phyloP scores from a whole-genome alignment of 2,113 vertebrate species.

The Puffinus mauretanicus region DNA sequence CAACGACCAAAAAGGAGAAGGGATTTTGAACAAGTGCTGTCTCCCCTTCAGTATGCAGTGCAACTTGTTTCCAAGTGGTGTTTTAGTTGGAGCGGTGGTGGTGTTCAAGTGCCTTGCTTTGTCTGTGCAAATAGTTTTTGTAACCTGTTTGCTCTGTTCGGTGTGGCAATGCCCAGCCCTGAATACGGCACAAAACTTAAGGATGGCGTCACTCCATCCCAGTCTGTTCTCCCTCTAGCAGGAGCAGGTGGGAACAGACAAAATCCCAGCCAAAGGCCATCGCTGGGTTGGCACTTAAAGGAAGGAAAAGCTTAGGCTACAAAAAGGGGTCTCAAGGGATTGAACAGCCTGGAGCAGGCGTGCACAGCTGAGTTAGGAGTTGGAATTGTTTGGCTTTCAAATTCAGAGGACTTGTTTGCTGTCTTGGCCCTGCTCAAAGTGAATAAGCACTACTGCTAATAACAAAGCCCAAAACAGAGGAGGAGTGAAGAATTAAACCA shows the following conservation, averaged over 20 bases:
- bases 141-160: background rate
- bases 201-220: background rate
- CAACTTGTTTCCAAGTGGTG: conserved; percentile 17
- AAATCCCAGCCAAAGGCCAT: background rate
- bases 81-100: background rate
- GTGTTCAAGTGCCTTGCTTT: conserved; percentile 30
- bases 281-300: background rate
- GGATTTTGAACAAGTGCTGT: conserved; percentile 33
- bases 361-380: background rate
- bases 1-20: background rate
- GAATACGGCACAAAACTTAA: background rate
- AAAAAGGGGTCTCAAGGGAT: conserved; percentile 20
- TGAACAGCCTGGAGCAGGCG: background rate
- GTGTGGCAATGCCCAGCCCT: background rate
- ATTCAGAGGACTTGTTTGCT: conserved; percentile 41
- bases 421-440: background rate
- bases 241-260: conserved; percentile 49
- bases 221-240: conserved; percentile 8
- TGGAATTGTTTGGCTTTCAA: conserved; percentile 39
- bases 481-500: conserved; percentile 28
- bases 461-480: conserved; percentile 5
- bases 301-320: background rate
- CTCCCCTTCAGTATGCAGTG: conserved; percentile 11
- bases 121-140: conserved; percentile 17
- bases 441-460: conserved; percentile 8